Percentiles rank a stretch among this genome's conserved stretches.
Evolutionary conservation across 1,140 invertebrate species (phyloP).

Genomic region (Nasonia giraulti): DNA sequence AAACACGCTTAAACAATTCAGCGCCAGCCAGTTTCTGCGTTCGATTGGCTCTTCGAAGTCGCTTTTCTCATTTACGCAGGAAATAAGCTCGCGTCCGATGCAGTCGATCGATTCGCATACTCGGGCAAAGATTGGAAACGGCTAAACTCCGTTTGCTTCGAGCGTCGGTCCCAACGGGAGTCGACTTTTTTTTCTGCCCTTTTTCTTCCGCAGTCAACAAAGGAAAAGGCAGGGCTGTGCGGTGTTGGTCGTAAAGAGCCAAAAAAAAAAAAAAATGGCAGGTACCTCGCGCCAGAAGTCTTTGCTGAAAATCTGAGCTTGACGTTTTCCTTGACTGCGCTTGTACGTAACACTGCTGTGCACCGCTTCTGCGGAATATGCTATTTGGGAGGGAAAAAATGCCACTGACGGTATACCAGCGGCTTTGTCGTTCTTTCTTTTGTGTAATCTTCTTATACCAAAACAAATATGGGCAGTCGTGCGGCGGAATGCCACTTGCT

Average conservation of each 20-base stretch:
- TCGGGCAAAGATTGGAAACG: constrained; percentile 14
- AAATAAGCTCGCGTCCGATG: constrained; percentile 23
- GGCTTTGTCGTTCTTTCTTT: neutral
- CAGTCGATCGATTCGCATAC: constrained; percentile 30
- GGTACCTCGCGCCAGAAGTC: neutral
- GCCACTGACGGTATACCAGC: neutral
- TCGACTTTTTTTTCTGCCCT: neutral
- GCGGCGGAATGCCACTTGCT: too few relatives aligned
- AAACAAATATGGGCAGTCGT: neutral
- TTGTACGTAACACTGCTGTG: neutral
- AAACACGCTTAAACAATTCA: constrained; percentile 3
- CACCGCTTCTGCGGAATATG: too few relatives aligned
- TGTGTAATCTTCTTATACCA: neutral
- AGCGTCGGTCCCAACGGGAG: neutral
- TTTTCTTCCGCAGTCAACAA: neutral
- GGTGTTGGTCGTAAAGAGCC: neutral
- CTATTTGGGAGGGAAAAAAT: neutral
- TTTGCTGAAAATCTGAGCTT: neutral
- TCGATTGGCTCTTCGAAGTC: constrained; percentile 12
- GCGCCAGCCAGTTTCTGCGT: neutral
- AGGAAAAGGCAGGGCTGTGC: neutral
- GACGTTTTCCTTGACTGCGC: neutral
- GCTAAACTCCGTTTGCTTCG: constrained; percentile 7
- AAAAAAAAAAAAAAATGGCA: neutral
- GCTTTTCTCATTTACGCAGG: constrained; percentile 39